Evolutionary conservation across 2,888 invertebrate species (phyloP).

Genomic region (Cryptocheilus praepositus): DNA sequence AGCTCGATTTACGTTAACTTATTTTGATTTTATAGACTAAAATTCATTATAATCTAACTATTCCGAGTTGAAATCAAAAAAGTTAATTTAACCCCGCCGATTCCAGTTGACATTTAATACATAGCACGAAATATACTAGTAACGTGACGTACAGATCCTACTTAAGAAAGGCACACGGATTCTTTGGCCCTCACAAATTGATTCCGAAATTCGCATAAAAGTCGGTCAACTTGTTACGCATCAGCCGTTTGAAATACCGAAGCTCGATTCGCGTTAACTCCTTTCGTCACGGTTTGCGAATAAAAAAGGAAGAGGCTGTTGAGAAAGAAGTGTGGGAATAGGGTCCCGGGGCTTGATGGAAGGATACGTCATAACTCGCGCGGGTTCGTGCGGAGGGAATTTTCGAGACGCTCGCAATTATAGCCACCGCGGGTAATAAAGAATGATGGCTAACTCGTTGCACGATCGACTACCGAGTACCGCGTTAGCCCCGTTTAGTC

Average conservation of each 20-base stretch:
- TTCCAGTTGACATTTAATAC: too few species aligned
- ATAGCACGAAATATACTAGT: too few species aligned
- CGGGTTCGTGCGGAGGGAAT: constrained; percentile 23
- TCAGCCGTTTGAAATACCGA: constrained; percentile 49
- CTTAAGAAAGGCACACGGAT: too few species aligned
- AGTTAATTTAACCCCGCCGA: too few species aligned
- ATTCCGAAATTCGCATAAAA: too few species aligned
- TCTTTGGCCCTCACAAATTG: too few species aligned
- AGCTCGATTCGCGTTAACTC: constrained; percentile 48
- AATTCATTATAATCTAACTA: too few species aligned
- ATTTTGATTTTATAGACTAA: too few species aligned
- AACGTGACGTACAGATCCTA: too few species aligned
- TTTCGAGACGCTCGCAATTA: constrained; percentile 54
- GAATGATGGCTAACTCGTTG: constrained; percentile 53
- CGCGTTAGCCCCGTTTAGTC: constrained; percentile 55
- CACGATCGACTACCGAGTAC: constrained; percentile 57
- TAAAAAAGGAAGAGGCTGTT: constrained; percentile 3
- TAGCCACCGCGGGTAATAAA: constrained; percentile 52
- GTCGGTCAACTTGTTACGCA: too few species aligned
- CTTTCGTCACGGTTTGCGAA: constrained; percentile 49
- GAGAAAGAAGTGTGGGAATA: constrained; percentile 8
- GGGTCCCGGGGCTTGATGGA: neutral
- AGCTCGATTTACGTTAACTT: constrained; percentile 27
- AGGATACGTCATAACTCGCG: constrained; percentile 2
- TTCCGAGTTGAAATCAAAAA: too few species aligned